Conservation (phyloP, 1,140 invertebrate genomes). For the Bradynema listronoti region DNA sequence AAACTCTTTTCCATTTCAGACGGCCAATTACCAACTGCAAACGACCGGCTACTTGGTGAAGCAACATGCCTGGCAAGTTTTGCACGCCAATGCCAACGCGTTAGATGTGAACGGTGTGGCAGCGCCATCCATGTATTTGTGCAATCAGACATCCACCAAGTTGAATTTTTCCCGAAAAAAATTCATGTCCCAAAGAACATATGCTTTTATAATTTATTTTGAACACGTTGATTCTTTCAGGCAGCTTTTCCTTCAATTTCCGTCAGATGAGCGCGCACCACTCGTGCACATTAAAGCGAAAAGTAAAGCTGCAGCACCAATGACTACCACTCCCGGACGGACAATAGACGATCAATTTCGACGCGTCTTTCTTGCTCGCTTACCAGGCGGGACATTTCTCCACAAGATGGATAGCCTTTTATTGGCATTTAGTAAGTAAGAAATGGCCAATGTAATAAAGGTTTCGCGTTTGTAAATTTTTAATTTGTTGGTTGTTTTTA, state of each 20-base stretch:
- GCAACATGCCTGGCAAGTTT: conserved; percentile 35
- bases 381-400: conserved; percentile 36
- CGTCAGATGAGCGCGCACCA: conserved; percentile 17
- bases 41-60: conserved; percentile 15
- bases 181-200: too few species aligned
- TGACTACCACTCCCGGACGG: too few species aligned
- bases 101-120: conserved; percentile 28
- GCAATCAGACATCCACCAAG: conserved; percentile 41
- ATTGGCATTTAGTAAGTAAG: conserved; percentile 25
- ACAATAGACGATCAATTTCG: conserved; percentile 31
- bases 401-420: conserved; percentile 41
- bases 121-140: conserved; percentile 42
- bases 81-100: conserved; percentile 46
- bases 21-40: conserved; percentile 34
- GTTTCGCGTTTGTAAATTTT: neutral
- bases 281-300: conserved; percentile 24
- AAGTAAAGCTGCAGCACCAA: too few species aligned
- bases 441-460: neutral
- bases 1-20: conserved; percentile 18
- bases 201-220: conserved; percentile 15
- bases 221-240: conserved; percentile 17
- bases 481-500: too few species aligned
- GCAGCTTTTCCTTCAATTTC: conserved; percentile 40
- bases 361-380: conserved; percentile 21
- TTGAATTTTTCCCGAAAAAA: conserved; percentile 12